Percentiles rank a stretch among this genome's conserved stretches.
Evolutionary conservation across 2,888 invertebrate species (phyloP).

Genomic region (Eupithecia abbreviata): DNA sequence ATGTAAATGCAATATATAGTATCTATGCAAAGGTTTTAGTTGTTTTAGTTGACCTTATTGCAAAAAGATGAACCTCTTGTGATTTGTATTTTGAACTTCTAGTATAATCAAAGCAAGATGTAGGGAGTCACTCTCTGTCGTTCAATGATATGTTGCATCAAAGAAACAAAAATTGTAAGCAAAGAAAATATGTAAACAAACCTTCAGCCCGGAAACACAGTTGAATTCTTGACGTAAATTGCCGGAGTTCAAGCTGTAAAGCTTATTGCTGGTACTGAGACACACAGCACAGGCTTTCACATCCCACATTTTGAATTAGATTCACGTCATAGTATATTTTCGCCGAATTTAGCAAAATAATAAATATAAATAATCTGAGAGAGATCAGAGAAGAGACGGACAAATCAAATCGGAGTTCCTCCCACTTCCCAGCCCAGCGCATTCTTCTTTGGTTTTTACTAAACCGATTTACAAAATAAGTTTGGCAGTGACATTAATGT

Average conservation of each 20-base stretch:
- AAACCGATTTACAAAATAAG: not conserved
- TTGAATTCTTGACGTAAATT: conserved; percentile 65
- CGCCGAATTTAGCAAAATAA: not conserved
- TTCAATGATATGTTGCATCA: not conserved
- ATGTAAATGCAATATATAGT: not conserved
- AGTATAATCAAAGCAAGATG: not conserved
- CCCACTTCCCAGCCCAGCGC: not conserved
- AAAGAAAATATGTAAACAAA: conserved; percentile 40
- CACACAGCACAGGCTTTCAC: conserved; percentile 72
- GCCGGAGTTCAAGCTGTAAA: conserved; percentile 63
- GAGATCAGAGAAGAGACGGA: too few species aligned
- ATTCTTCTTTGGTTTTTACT: not conserved
- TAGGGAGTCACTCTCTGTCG: not conserved
- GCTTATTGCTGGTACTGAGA: conserved; percentile 64
- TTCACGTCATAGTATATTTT: conserved; percentile 55
- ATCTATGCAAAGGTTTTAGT: not conserved
- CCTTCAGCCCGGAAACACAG: conserved; percentile 69
- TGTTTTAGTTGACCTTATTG: not conserved
- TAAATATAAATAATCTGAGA: not conserved
- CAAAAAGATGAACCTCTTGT: not conserved
- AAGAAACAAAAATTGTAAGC: not conserved
- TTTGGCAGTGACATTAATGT: not conserved
- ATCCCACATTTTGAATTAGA: conserved; percentile 62
- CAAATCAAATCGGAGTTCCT: too few species aligned
- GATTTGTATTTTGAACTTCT: not conserved